Evolutionary conservation across 2,888 invertebrate genomes (phyloP), one percentile per base, ranked within the genome.

Genomic region (Trachelus stipa): DNA sequence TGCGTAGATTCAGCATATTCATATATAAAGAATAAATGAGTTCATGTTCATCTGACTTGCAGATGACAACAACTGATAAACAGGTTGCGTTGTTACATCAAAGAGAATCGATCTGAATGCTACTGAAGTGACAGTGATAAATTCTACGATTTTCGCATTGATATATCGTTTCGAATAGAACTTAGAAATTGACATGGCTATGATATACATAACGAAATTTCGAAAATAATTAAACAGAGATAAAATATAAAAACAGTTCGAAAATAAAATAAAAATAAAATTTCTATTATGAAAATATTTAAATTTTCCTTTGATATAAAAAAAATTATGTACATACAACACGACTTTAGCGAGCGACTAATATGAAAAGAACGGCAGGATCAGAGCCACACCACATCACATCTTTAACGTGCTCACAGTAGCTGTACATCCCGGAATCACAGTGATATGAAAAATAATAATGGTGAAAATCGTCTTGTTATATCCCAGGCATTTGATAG

Each of bases 1-100:
- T 12, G 40, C 12, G 71, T 56, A 73, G 40, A 68, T 78, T 37
- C 37, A 76, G 75, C 37, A 68, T 75, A 78, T 78, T 75, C 73
- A 40, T 40, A 34, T 31, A 73, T 40, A 40, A 40, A 6, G 15
- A 15, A 23, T 40, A 40, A 40, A 23, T 0, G 40, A 40, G 40
- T 40, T 15, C 6, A 40, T 40, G 40, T 40, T 40, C 15, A 40
- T 40, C 6, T 40, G 15, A 40, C 6, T 40, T 15, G 15, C 15
- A 40, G 15, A 15, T 40, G 40, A 6, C 15, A 40, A 40, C 15
- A 6, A 15, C 40, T 40, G 6, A 15, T 0, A 6, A 40, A 23
- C 23, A 23, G 23, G 23, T 2, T 56, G 9, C 23, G 2, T 23
- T 56, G 56, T 56, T 56, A 23, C 56, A 23, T 56, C 9, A 56